phyloP scores from a whole-genome alignment of 2,888 invertebrate genomes.

The Leptinotarsa tumamoca region DNA sequence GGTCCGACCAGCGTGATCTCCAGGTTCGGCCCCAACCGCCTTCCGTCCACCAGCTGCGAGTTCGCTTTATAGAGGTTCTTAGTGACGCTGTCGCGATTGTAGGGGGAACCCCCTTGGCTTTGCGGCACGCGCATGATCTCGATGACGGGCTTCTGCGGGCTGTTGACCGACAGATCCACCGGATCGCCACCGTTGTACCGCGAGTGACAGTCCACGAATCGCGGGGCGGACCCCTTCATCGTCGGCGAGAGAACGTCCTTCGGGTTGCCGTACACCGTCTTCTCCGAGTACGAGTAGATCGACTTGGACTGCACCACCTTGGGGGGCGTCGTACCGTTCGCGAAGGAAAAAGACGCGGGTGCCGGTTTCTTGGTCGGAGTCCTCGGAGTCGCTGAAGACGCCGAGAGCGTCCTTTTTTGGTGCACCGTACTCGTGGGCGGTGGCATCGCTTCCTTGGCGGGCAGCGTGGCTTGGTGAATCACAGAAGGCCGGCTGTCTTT shows the following conservation, averaged over 20 bases:
- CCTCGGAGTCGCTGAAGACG: slow-evolving; percentile 46
- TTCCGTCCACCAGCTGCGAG: slow-evolving; percentile 63
- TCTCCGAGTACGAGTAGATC: slow-evolving; percentile 74
- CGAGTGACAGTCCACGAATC: slow-evolving; percentile 61
- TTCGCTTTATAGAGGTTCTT: slow-evolving; percentile 53
- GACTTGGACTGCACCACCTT: slow-evolving; percentile 75
- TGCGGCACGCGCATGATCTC: slow-evolving; percentile 73
- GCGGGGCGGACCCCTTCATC: slow-evolving; percentile 65
- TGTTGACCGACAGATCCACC: slow-evolving; percentile 74
- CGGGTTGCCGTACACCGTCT: slow-evolving; percentile 79
- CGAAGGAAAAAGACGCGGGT: slow-evolving; percentile 3
- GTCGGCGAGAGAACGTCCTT: slow-evolving; percentile 75
- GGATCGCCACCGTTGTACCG: slow-evolving; percentile 69
- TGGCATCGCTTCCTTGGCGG: slow-evolving; percentile 55
- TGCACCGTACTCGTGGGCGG: slow-evolving; percentile 54
- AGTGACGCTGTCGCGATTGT: slow-evolving; percentile 47
- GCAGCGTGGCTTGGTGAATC: slow-evolving; percentile 55
- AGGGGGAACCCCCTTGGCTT: slow-evolving; percentile 30
- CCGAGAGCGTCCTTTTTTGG: slow-evolving; percentile 65
- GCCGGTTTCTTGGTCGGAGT: slow-evolving; percentile 43
- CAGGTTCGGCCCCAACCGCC: slow-evolving; percentile 73
- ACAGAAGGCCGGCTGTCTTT: slow-evolving; percentile 61
- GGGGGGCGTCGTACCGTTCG: slow-evolving; percentile 65
- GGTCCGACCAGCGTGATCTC: slow-evolving; percentile 76
- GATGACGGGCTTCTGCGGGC: slow-evolving; percentile 67